phyloP scores from a whole-genome alignment of 2,113 vertebrate genomes.

The Gallinago paraguaiae region DNA sequence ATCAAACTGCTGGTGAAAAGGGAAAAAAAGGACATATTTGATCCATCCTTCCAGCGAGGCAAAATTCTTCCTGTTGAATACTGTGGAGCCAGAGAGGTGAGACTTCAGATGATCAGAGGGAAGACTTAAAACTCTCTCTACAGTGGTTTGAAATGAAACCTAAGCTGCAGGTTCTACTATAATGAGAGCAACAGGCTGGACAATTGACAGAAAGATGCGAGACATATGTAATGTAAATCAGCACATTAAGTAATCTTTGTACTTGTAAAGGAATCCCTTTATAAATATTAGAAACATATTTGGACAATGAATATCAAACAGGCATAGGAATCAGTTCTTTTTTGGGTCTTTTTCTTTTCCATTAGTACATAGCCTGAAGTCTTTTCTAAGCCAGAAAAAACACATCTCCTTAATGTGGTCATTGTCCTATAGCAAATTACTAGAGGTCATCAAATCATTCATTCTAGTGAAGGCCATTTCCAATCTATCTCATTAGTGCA shows the following conservation, averaged over 20 bases:
- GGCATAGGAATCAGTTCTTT: not conserved
- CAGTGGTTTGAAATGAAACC: not conserved
- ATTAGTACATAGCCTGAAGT: slow-evolving; percentile 12
- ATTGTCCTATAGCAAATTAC: slow-evolving; percentile 59
- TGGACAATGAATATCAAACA: not conserved
- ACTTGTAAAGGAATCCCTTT: not conserved
- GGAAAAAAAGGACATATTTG: not conserved
- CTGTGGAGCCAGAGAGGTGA: not conserved
- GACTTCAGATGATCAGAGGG: not conserved
- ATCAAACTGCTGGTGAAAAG: not conserved
- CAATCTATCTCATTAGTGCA: slow-evolving; percentile 59
- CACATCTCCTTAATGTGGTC: slow-evolving; percentile 36
- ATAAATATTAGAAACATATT: not conserved
- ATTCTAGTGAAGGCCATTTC: slow-evolving; percentile 60
- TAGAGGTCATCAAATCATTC: slow-evolving; percentile 53
- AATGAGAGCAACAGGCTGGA: slow-evolving; percentile 36
- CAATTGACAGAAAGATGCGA: not conserved
- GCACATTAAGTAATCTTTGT: not conserved
- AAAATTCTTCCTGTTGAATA: slow-evolving; percentile 5
- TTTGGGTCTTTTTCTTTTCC: not conserved
- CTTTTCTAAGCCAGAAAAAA: slow-evolving; percentile 47
- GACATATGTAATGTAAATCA: not conserved
- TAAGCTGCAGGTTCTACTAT: slow-evolving; percentile 21
- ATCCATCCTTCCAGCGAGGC: not conserved
- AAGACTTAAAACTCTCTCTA: slow-evolving; percentile 8